A percentile compares a stretch with the other conserved stretches of the same genome.
These are phyloP conservation scores for Cerceris rybyensis DNA, from an alignment of 2,888 invertebrate species.

Conservation along the genomic window DNA sequence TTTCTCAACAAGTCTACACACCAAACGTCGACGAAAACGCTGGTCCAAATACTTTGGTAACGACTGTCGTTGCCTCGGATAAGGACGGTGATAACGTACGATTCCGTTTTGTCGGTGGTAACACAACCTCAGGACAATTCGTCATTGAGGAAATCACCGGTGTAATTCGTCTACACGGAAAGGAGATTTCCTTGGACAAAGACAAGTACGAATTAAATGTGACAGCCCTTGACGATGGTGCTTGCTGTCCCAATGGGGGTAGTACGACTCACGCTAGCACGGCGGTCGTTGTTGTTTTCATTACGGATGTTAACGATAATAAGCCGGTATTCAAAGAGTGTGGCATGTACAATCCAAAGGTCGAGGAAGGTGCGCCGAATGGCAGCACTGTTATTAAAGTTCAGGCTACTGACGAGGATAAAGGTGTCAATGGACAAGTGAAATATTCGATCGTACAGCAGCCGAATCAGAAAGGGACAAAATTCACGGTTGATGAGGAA, in stretches of 20 bases:
- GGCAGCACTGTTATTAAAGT: slow-evolving; percentile 97
- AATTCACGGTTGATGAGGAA: slow-evolving; percentile 97
- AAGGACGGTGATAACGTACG: slow-evolving; percentile 98
- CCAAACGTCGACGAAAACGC: slow-evolving; percentile 98
- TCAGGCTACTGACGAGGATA: slow-evolving; percentile 97
- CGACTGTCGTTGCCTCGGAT: slow-evolving; percentile 98
- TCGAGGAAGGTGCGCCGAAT: slow-evolving; percentile 96
- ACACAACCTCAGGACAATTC: slow-evolving; percentile 95
- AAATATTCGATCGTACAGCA: slow-evolving; percentile 99
- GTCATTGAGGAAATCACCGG: slow-evolving; percentile 98
- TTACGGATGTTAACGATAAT: slow-evolving; percentile 98
- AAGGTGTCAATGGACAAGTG: slow-evolving; percentile 97
- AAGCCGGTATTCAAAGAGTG: slow-evolving; percentile 98
- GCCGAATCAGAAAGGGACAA: slow-evolving; percentile 96
- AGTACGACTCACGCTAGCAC: slow-evolving; percentile 95
- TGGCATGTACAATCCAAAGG: slow-evolving; percentile 95
- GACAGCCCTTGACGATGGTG: slow-evolving; percentile 98
- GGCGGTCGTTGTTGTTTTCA: slow-evolving; percentile 97
- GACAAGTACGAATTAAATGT: slow-evolving; percentile 98
- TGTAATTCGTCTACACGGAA: slow-evolving; percentile 94
- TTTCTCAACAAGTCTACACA: slow-evolving; percentile 97
- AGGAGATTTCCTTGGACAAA: slow-evolving; percentile 92
- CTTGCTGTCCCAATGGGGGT: slow-evolving; percentile 96
- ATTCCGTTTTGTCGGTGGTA: slow-evolving; percentile 95
- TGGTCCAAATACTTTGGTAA: slow-evolving; percentile 96